Conservation (phyloP, 2,113 vertebrate species). For the Thomomys bottae region DNA sequence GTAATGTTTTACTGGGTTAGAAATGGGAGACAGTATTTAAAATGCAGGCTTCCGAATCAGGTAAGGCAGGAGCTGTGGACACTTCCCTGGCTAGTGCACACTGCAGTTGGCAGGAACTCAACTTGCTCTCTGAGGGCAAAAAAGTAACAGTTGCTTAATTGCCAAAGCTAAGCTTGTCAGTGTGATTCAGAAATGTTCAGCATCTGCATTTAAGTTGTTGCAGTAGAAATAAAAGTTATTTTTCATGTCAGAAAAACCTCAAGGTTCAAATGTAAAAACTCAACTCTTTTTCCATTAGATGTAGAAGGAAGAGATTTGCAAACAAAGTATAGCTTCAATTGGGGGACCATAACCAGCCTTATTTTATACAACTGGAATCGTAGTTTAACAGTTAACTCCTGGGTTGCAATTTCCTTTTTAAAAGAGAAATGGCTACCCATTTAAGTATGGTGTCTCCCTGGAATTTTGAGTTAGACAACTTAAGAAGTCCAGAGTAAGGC, state of each 20-base stretch:
- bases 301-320: neutral
- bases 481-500: neutral
- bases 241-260: neutral
- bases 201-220: neutral
- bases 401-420: neutral
- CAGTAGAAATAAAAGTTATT: neutral
- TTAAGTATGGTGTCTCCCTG: neutral
- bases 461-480: neutral
- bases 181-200: neutral
- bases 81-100: neutral
- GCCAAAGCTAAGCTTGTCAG: neutral
- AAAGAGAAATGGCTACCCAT: constrained; percentile 7
- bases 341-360: neutral
- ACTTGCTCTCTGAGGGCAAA: neutral
- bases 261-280: neutral
- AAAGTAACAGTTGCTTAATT: neutral
- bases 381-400: neutral
- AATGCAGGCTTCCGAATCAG: neutral
- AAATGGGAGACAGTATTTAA: neutral
- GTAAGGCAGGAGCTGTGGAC: neutral
- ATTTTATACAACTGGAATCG: neutral
- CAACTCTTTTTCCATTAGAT: neutral
- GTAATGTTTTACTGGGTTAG: neutral
- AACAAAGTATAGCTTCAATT: neutral
- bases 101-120: neutral